A percentile compares a stretch with the other conserved stretches of the same genome.
Conservation (phyloP, 2,113 vertebrate genomes). For the Leptocoma aspasia region DNA sequence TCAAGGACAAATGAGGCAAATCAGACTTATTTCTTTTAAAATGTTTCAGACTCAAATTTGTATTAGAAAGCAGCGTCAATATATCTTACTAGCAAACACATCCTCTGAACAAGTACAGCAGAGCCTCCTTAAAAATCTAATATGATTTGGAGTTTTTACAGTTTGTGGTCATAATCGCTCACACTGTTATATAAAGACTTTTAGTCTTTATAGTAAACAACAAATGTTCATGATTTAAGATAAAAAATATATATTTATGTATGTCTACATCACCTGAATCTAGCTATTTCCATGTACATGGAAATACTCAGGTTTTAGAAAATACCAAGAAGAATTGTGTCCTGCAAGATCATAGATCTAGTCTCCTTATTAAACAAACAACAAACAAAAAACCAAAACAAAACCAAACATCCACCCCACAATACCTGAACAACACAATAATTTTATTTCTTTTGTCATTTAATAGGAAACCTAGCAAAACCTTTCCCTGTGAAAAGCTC, state of each 20-base stretch:
- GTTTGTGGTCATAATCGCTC: neutral
- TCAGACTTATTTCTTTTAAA: neutral
- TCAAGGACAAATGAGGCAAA: neutral
- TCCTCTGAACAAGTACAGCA: neutral
- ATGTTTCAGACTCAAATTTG: neutral
- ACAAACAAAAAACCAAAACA: neutral
- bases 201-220: neutral
- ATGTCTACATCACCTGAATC: neutral
- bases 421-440: neutral
- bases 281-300: neutral
- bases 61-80: neutral
- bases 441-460: neutral
- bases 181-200: neutral
- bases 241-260: neutral
- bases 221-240: neutral
- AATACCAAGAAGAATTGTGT: neutral
- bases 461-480: neutral
- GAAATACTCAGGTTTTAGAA: neutral
- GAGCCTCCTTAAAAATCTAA: neutral
- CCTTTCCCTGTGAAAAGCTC: accelerated
- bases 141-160: accelerated
- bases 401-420: accelerated
- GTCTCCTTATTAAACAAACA: neutral
- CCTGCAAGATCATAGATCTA: neutral
- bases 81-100: neutral